phyloP scores from a whole-genome alignment of 30 jellyfish, hydroid and myxozoan genomes.

The Catostylus mosaicus region DNA sequence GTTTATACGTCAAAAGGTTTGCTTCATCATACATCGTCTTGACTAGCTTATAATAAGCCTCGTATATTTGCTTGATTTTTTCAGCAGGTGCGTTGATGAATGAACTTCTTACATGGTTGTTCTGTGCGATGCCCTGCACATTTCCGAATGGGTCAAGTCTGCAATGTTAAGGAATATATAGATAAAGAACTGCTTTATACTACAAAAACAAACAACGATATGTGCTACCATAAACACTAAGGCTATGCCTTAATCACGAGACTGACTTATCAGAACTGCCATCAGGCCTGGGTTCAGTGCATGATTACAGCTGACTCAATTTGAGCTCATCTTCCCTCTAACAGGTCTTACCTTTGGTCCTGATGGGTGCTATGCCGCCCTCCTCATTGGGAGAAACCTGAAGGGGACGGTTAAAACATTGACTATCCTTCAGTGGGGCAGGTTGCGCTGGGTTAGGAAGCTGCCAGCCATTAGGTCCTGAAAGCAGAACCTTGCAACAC shows the following conservation, averaged over 20 bases:
- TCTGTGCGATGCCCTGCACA: constrained; percentile 58
- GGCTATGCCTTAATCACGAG: neutral
- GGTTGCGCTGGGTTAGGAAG: neutral
- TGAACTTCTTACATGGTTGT: constrained; percentile 74
- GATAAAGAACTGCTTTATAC: neutral
- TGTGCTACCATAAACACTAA: neutral
- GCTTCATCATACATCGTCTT: constrained; percentile 32
- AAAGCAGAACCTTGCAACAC: no score
- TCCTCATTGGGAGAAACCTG: no score
- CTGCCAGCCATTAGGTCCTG: no score
- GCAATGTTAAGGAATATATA: neutral
- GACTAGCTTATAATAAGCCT: constrained; percentile 49
- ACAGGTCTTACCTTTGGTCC: no score
- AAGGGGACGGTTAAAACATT: neutral
- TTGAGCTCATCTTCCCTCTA: no score
- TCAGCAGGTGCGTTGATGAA: constrained; percentile 85
- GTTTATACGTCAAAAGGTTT: constrained; percentile 41
- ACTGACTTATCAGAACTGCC: neutral
- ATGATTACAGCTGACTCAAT: neutral
- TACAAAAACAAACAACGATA: neutral
- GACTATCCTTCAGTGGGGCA: neutral
- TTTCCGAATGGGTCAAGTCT: constrained; percentile 73
- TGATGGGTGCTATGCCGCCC: no score
- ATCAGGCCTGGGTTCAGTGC: neutral
- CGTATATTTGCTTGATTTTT: constrained; percentile 58